phyloP scores from a whole-genome alignment of 1,140 invertebrate species.

The Aplysia californica region DNA sequence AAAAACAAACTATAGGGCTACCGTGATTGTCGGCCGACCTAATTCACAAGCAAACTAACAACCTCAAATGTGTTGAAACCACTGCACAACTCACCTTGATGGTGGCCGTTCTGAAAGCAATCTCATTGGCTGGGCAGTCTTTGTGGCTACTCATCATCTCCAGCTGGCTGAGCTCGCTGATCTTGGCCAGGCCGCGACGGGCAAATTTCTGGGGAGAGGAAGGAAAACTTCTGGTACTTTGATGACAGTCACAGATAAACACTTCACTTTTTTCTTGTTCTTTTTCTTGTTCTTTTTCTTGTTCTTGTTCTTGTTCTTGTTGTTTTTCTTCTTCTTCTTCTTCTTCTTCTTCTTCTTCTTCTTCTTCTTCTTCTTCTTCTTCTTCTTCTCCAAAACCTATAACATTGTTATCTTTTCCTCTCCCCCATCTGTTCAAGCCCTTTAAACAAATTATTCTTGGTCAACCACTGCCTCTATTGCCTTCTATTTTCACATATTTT shows the following conservation, averaged over 20 bases:
- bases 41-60: too few relatives aligned
- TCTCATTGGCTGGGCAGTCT: slow-evolving; percentile 44
- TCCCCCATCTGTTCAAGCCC: too few relatives aligned
- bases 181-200: slow-evolving; percentile 61
- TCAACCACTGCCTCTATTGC: too few relatives aligned
- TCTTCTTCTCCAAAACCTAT: neutral
- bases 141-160: slow-evolving; percentile 57
- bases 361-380: too few relatives aligned
- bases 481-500: too few relatives aligned
- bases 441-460: too few relatives aligned
- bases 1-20: too few relatives aligned
- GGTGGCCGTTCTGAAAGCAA: slow-evolving; percentile 62
- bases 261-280: neutral
- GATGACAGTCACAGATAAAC: too few relatives aligned
- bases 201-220: slow-evolving; percentile 60
- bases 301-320: neutral
- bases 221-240: neutral
- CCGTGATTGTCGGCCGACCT: too few relatives aligned
- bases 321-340: neutral
- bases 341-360: too few relatives aligned
- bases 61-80: too few relatives aligned
- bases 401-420: too few relatives aligned
- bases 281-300: neutral
- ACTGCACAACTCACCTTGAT: slow-evolving; percentile 61
- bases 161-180: slow-evolving; percentile 65